phyloP scores from a whole-genome alignment of 1,140 invertebrate genomes.

The Pachypsylla venusta region DNA sequence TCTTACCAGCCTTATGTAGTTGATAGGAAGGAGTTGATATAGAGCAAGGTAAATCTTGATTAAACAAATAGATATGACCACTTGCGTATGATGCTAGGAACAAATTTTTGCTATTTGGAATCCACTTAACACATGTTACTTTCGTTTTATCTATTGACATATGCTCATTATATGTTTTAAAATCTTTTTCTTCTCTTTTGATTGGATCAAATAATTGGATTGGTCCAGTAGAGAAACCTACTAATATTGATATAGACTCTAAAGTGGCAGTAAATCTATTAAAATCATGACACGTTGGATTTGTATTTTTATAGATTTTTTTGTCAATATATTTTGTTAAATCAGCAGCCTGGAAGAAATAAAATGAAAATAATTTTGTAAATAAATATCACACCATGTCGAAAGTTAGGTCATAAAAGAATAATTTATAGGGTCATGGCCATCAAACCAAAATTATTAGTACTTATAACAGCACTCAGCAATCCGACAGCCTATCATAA shows the following conservation, averaged over 20 bases:
- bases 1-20: conserved; percentile 66
- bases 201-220: conserved; percentile 95
- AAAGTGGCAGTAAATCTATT: conserved; percentile 66
- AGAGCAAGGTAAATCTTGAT: conserved; percentile 84
- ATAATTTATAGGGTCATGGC: not conserved
- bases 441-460: no score
- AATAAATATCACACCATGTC: not conserved
- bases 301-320: conserved; percentile 95
- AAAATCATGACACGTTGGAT: conserved; percentile 98
- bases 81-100: conserved; percentile 91
- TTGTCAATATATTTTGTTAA: conserved; percentile 93
- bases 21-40: conserved; percentile 76
- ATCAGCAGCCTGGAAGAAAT: conserved; percentile 52
- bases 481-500: no score
- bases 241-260: conserved; percentile 72
- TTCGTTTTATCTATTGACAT: conserved; percentile 94
- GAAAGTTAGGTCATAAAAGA: not conserved
- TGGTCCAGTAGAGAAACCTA: conserved; percentile 94
- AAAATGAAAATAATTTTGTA: not conserved
- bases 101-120: conserved; percentile 80
- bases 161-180: conserved; percentile 37
- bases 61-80: conserved; percentile 96
- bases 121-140: conserved; percentile 97
- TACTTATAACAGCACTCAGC: no score
- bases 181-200: conserved; percentile 56